Evolutionary conservation across 2,797 vertebrate species (phyloP).

Genomic region (Rousettus madagascariensis): DNA sequence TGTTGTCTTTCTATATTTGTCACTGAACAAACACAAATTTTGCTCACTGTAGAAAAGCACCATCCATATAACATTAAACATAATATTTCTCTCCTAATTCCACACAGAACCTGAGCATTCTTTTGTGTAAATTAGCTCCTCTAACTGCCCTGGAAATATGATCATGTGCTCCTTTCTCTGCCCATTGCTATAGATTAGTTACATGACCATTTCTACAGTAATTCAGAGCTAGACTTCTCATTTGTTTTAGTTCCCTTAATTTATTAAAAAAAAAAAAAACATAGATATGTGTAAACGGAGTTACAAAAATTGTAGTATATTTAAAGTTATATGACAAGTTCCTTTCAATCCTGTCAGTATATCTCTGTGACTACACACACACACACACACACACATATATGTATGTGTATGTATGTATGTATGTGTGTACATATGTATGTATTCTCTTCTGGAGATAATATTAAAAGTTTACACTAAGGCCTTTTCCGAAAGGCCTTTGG

Average conservation of each 20-base stretch:
- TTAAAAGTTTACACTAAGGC: neutral
- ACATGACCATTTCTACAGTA: neutral
- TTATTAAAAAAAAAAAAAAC: neutral
- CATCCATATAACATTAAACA: neutral
- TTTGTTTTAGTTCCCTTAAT: constrained; percentile 43
- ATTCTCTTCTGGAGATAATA: neutral
- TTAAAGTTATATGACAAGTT: neutral
- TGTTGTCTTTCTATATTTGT: neutral
- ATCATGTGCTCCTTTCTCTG: neutral
- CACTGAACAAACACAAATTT: neutral
- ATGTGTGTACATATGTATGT: neutral
- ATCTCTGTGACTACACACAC: neutral
- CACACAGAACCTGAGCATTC: neutral
- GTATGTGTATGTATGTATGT: no score
- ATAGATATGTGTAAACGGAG: neutral
- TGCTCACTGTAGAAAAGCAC: constrained; percentile 11
- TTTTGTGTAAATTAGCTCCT: neutral
- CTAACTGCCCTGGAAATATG: neutral
- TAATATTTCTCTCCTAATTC: neutral
- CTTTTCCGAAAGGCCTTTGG: neutral
- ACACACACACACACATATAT: no score
- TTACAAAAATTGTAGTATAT: neutral
- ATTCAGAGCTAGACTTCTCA: neutral
- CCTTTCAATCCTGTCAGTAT: neutral
- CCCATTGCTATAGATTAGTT: neutral